Conservation (phyloP, 2,113 vertebrate species). For the Pseudorhombus dupliciocellatus region DNA sequence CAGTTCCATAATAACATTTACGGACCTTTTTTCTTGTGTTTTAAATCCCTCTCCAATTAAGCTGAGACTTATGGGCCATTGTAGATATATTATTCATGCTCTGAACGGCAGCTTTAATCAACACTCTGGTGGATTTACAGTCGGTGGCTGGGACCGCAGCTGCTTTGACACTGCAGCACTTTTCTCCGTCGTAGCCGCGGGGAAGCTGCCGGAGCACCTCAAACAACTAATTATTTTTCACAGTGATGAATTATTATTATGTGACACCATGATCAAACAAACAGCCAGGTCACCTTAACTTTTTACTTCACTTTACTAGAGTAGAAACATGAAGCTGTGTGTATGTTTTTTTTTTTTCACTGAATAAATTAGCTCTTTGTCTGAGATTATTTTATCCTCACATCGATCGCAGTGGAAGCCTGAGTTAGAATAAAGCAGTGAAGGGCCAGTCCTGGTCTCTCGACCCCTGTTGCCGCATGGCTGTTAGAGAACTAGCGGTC, state of each 20-base stretch:
- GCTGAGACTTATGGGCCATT: conserved; percentile 19
- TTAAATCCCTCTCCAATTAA: conserved; percentile 41
- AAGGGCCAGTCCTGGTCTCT: conserved; percentile 8
- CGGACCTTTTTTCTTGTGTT: conserved; percentile 22
- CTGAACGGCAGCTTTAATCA: conserved; percentile 44
- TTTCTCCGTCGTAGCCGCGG: conserved; percentile 1
- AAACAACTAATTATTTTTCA: conserved; percentile 40
- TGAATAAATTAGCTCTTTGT: conserved; percentile 21
- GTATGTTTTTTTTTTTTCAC: conserved; percentile 24
- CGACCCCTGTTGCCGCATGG: conserved; percentile 26
- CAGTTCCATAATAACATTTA: conserved; percentile 24
- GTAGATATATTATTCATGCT: conserved; percentile 35
- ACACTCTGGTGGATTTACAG: conserved; percentile 33
- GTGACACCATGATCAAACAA: conserved; percentile 13
- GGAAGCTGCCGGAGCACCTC: conserved; percentile 15
- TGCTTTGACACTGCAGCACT: conserved; percentile 14
- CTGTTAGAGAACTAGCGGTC: conserved; percentile 21
- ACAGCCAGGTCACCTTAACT: conserved; percentile 19
- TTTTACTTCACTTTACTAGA: not conserved
- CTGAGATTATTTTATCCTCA: conserved; percentile 26
- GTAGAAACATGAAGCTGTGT: conserved; percentile 5
- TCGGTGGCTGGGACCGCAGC: conserved; percentile 16
- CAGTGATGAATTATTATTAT: conserved; percentile 40
- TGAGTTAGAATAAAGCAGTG: conserved; percentile 9
- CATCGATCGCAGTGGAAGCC: conserved; percentile 25